Evolutionary conservation across 2,797 vertebrate genomes (phyloP), one percentile per base, ranked within the genome.

Genomic region (Siniperca undulata): DNA sequence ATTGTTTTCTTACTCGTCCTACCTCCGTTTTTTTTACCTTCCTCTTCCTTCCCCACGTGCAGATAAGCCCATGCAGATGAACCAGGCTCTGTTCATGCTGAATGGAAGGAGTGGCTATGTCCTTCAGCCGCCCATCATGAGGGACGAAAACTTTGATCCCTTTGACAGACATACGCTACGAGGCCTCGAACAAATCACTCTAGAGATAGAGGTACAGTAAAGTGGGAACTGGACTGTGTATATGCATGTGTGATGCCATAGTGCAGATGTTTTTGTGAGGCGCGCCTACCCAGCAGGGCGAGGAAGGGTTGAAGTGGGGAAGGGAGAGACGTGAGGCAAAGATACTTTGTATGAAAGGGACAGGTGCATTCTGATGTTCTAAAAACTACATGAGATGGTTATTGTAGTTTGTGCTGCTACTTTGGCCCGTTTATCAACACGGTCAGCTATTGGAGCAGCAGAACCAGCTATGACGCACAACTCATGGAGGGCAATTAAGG

Each of bases 31-130:
- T 12, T 22, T 22, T 36, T 12, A 20, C 48, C 10, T n/a, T 52
- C 14, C 5, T 19, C 8, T 11, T 67, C 30, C 3, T n/a, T 50
- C 1, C 7, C 20, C 6, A 1, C 2, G 0, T 76, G 40, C 93
- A 99, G 99, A 99, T 87, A 99, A 99, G 87, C 98, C 98, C 73
- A 99, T 99, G 99, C 99, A 99, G 95, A 98, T 99, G 98, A 99
- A 99, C 93, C 99, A 99, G 95, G 97, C 99, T 14, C 93, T 99
- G 77, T 99, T 99, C 93, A 96, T 97, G 97, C 93, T 97, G 34
- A 98, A 97, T 0, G 98, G 98, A 16, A 95, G 95, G 82, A 98
- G 97, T 1, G 99, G 99, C 48, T 99, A 98, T 0, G 97, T 99
- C 79, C 94, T 99, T 82, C 98, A 99, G 93, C 98, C 98, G 0